Evolutionary conservation across 2,888 invertebrate species (phyloP).

Genomic region (Cephus runcator): DNA sequence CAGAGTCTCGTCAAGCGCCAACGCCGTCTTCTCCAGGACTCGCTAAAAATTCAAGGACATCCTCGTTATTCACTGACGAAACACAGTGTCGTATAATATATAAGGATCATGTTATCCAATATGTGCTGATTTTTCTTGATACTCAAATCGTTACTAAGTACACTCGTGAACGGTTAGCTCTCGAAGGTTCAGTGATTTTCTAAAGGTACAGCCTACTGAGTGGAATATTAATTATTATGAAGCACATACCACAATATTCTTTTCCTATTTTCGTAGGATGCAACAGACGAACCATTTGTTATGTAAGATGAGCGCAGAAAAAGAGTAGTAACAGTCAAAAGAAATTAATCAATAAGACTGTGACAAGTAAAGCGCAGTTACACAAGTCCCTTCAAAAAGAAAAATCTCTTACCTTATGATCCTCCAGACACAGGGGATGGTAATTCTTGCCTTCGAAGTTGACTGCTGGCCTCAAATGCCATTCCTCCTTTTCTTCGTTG

Average conservation of each 20-base stretch:
- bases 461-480: slow-evolving; percentile 91
- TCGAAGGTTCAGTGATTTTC: background rate
- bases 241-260: slow-evolving; percentile 54
- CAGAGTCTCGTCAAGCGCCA: slow-evolving; percentile 44
- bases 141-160: background rate
- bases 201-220: slow-evolving; percentile 2
- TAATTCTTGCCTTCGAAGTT: slow-evolving; percentile 81
- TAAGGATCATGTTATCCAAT: background rate
- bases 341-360: background rate
- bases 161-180: background rate
- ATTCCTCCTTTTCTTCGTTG: slow-evolving; percentile 97
- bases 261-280: slow-evolving; percentile 56
- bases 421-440: slow-evolving; percentile 91
- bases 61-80: background rate
- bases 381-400: background rate
- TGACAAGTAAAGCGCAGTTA: background rate
- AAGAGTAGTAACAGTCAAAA: background rate
- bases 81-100: background rate
- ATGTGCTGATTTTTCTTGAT: background rate
- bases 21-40: slow-evolving; percentile 54
- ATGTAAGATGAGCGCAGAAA: background rate
- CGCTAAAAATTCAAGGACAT: slow-evolving; percentile 37
- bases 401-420: slow-evolving; percentile 75
- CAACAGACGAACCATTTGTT: slow-evolving; percentile 35
- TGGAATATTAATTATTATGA: slow-evolving; percentile 17